These are phyloP conservation scores for Adelphocoris suturalis DNA, from an alignment of 2,888 invertebrate species.

Conservation along the genomic window DNA sequence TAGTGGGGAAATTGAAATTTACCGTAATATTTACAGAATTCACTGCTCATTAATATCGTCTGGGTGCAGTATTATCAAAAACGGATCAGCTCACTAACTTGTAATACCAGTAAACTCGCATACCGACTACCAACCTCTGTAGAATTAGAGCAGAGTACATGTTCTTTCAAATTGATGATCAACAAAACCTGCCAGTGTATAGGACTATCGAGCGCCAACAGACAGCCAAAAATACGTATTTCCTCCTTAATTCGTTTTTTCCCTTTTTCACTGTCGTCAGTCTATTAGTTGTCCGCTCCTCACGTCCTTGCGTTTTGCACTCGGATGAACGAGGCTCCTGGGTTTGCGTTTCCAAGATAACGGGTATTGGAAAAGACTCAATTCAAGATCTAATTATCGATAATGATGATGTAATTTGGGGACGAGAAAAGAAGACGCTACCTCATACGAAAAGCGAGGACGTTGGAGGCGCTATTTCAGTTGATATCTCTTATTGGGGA, in stretches of 20 bases:
- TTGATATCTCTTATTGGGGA: too few species aligned
- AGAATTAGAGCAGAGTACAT: too few species aligned
- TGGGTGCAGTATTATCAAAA: too few species aligned
- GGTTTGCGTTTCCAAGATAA: constrained; percentile 1
- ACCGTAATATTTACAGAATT: too few species aligned
- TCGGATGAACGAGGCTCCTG: neutral
- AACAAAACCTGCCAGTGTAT: too few species aligned
- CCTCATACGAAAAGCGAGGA: neutral
- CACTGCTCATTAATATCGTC: too few species aligned
- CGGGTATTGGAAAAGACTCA: constrained; percentile 32
- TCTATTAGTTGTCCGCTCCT: constrained; percentile 16
- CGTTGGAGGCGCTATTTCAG: neutral
- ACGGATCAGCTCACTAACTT: too few species aligned
- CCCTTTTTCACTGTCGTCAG: neutral
- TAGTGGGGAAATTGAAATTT: too few species aligned
- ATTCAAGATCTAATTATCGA: constrained; percentile 36
- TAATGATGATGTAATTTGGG: constrained; percentile 12
- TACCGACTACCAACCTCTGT: too few species aligned
- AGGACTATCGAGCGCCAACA: neutral
- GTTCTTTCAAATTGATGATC: too few species aligned
- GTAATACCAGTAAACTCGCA: too few species aligned
- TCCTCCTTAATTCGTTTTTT: neutral
- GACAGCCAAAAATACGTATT: neutral
- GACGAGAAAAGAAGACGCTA: constrained; percentile 14
- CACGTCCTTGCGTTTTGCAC: neutral